A percentile compares a stretch with the other conserved stretches of the same genome.
Conservation (phyloP, 2,113 vertebrate species). For the Corythoichthys haematopterus region DNA sequence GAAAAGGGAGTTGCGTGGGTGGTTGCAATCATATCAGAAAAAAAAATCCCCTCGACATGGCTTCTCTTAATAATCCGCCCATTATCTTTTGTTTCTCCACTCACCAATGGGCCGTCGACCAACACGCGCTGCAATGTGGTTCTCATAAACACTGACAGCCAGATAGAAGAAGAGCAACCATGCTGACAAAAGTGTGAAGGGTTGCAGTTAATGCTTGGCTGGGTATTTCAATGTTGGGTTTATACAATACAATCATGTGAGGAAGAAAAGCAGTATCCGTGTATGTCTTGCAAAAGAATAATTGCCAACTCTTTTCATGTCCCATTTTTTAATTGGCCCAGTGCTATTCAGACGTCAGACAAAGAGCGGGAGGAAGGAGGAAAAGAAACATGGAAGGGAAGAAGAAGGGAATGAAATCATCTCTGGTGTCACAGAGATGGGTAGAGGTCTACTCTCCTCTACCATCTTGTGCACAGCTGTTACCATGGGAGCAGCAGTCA, state of each 20-base stretch:
- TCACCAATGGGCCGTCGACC: conserved; percentile 45
- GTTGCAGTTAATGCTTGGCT: conserved; percentile 65
- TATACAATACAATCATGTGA: conserved; percentile 72
- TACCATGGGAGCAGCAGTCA: conserved; percentile 65
- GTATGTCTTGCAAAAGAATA: conserved; percentile 73
- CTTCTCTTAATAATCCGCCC: conserved; percentile 68
- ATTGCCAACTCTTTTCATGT: conserved; percentile 72
- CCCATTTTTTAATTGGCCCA: conserved; percentile 75
- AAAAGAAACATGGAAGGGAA: conserved; percentile 11
- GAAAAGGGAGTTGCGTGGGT: conserved; percentile 52
- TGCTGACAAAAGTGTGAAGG: conserved; percentile 62
- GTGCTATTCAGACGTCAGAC: conserved; percentile 49
- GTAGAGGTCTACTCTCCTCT: conserved; percentile 33
- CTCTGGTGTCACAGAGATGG: conserved; percentile 8
- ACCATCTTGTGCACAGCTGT: conserved; percentile 43
- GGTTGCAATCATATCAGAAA: conserved; percentile 49
- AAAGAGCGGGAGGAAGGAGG: conserved; percentile 30
- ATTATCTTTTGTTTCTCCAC: conserved; percentile 68
- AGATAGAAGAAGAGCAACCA: conserved; percentile 49
- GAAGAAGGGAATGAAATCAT: neutral
- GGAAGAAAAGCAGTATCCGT: conserved; percentile 65
- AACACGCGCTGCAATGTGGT: conserved; percentile 48
- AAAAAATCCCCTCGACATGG: conserved; percentile 55
- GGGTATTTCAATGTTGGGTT: conserved; percentile 64
- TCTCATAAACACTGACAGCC: conserved; percentile 61